Percentiles rank a stretch among this genome's conserved stretches.
Conservation (phyloP, 1,140 invertebrate genomes). For the Aplysia californica region DNA sequence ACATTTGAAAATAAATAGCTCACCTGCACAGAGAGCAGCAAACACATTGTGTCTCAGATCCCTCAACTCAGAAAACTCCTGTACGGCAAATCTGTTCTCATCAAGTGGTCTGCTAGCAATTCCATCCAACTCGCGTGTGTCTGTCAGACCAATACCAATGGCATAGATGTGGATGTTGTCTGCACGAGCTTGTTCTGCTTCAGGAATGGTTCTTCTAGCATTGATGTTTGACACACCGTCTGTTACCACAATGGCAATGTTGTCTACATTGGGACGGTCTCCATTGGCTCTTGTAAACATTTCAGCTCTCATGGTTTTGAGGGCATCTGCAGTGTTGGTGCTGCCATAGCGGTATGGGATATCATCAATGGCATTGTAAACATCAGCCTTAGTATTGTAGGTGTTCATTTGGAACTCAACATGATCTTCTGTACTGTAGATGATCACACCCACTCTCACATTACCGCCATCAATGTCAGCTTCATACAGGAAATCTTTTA, state of each 20-base stretch:
- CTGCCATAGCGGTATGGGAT: slow-evolving; percentile 53
- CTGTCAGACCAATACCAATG: slow-evolving; percentile 47
- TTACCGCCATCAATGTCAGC: slow-evolving; percentile 51
- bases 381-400: slow-evolving; percentile 32
- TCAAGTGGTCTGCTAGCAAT: slow-evolving; percentile 38
- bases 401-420: slow-evolving; percentile 50
- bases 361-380: slow-evolving; percentile 44
- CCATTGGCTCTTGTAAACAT: slow-evolving; percentile 54
- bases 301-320: slow-evolving; percentile 43
- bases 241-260: slow-evolving; percentile 50
- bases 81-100: slow-evolving; percentile 41
- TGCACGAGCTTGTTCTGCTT: slow-evolving; percentile 42
- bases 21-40: slow-evolving; percentile 4
- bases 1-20: neutral
- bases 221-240: slow-evolving; percentile 60
- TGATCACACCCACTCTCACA: slow-evolving; percentile 50
- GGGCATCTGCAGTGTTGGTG: slow-evolving; percentile 53
- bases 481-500: slow-evolving; percentile 43
- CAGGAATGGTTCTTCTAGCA: slow-evolving; percentile 47
- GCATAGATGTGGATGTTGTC: slow-evolving; percentile 52
- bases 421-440: slow-evolving; percentile 47
- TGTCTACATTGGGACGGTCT: slow-evolving; percentile 47
- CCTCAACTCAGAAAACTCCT: slow-evolving; percentile 47
- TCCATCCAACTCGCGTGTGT: slow-evolving; percentile 44
- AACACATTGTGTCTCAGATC: slow-evolving; percentile 1